Conservation (phyloP, 2,113 vertebrate species). For the Nymphicus hollandicus region DNA sequence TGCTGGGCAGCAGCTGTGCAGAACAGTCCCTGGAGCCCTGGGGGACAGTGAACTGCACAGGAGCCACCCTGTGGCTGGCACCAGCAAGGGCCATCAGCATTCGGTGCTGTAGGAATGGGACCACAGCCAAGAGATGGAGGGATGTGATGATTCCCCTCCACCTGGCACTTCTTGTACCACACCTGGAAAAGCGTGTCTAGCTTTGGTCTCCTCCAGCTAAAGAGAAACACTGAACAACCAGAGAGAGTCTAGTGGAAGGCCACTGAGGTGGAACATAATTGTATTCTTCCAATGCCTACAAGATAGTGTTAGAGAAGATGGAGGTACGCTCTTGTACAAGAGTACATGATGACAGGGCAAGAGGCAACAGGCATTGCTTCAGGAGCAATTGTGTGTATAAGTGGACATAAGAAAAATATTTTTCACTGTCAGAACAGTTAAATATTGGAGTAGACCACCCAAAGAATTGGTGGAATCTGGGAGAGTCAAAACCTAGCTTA, state of each 20-base stretch:
- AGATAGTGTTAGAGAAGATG: background rate
- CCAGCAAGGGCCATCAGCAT: background rate
- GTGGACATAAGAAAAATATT: background rate
- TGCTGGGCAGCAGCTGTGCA: background rate
- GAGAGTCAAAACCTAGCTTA: background rate
- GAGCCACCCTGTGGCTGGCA: background rate
- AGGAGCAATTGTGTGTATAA: background rate
- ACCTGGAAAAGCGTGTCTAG: background rate
- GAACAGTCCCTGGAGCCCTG: too few species aligned
- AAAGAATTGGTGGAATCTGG: background rate
- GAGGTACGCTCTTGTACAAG: background rate
- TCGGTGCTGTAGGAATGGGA: background rate
- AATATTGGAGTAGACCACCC: background rate
- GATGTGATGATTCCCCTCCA: background rate
- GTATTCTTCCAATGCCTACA: background rate
- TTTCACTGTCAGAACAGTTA: background rate
- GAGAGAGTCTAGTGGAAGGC: background rate
- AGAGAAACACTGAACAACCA: background rate
- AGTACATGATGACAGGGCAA: background rate
- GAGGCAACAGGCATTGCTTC: background rate
- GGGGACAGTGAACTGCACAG: background rate
- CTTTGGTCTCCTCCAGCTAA: background rate
- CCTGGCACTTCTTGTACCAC: background rate
- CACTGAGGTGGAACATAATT: background rate
- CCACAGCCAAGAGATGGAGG: rapidly evolving